phyloP scores from a whole-genome alignment of 92 coral and sea anemone species.

The Meandrina meandrites region DNA sequence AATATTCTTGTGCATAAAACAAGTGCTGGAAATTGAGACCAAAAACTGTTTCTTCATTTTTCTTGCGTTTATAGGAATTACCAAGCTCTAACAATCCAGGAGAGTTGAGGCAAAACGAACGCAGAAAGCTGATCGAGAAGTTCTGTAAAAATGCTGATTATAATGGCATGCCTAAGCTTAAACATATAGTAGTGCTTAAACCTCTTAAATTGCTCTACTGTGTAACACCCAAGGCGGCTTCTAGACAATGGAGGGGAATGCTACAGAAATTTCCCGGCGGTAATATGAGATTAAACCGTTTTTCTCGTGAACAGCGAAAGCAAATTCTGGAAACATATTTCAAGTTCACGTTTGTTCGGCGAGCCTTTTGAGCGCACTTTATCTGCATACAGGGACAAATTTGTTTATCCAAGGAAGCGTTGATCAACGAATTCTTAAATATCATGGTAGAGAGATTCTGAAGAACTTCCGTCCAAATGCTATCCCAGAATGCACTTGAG shows the following conservation, averaged over 20 bases:
- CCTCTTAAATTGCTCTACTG: neutral
- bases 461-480: neutral
- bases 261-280: neutral
- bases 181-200: neutral
- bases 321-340: neutral
- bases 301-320: neutral
- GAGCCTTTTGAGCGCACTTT: neutral
- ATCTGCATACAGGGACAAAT: neutral
- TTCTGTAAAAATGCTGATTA: conserved; percentile 4
- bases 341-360: neutral
- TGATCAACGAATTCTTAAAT: neutral
- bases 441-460: neutral
- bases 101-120: too few relatives aligned
- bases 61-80: too few relatives aligned
- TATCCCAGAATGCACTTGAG: neutral
- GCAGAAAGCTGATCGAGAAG: too few relatives aligned
- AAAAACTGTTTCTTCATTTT: too few relatives aligned
- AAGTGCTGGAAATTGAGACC: too few relatives aligned
- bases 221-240: too few relatives aligned
- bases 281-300: neutral
- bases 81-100: too few relatives aligned
- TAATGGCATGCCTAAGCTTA: too few relatives aligned
- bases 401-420: neutral
- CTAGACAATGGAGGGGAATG: neutral
- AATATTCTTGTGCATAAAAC: too few relatives aligned